Base-by-base conservation (phyloP, 1,140 invertebrate genomes). In the Nephotettix cincticeps region DNA sequence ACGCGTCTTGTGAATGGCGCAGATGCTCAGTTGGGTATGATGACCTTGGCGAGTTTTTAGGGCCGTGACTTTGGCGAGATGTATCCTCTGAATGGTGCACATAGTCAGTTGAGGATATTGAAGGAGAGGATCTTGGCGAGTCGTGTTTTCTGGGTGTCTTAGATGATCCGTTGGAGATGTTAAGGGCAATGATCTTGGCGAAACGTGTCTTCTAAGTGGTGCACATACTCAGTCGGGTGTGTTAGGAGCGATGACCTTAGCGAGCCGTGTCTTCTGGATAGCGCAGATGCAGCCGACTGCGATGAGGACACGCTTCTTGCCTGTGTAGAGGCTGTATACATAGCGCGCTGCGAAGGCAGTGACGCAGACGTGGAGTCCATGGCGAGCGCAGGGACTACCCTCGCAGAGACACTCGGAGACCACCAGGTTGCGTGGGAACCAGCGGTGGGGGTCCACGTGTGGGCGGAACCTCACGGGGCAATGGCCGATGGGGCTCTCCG, bases 381-480 rank as follows among this genome's bases (percentile, higher is more conserved):
- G 54, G 17, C 68, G 28, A 14, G 68, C 54, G 19, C 68, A 70
- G 4, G 51, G 68, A 40, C 51, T 58, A 2, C 68, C 68, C 30
- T 70, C 68, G 45, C 68, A 70, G 45, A 70, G 30, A 23, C 68
- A 70, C 30, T 70, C 68, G 1, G 68, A 32, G 19, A 58, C 21
- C 14, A 70, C 40, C 51, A 70, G 30, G 27, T 58, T 43, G 11
- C 56, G 23, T n/a, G 68, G 68, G 45, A 54, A 51, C 54, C 54
- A 36, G 4, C 68, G 68, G 21, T 63, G 29, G 17, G 29, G n/a
- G 23, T 70, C 68, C 4, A 45, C 40, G 1, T 70, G 27, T 4
- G 58, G 32, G 3, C 68, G 68, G 30, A 70, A 70, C 30, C 68
- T n/a, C 9, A 63, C 68, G 2, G 54, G 54, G 21, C 68, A 70